Evolutionary conservation across 1,140 invertebrate genomes (phyloP), one percentile per base, ranked within the genome.

Genomic region (Pristionchus pacificus): DNA sequence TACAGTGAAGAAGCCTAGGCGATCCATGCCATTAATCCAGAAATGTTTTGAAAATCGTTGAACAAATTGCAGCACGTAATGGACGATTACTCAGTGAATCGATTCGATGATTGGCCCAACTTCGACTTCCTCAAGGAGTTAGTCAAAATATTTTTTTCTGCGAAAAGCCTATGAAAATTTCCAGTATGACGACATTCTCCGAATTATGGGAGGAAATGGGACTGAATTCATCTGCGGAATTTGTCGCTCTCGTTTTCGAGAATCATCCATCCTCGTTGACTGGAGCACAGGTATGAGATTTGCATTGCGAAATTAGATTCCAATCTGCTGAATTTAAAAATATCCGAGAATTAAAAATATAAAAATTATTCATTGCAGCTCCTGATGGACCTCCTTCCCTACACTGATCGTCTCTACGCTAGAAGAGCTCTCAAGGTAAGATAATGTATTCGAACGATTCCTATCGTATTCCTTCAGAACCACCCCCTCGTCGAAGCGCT

Each of bases 21-120:
- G n/a, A n/a, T n/a, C n/a, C n/a, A n/a, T n/a, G n/a, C n/a, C n/a
- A n/a, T n/a, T n/a, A n/a, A n/a, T n/a, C n/a, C n/a, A n/a, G n/a
- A n/a, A n/a, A n/a, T n/a, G n/a, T n/a, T n/a, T n/a, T n/a, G n/a
- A n/a, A n/a, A 19, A 57, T 57, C 55, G 19, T 19, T 57, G 55
- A 19, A 0, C 55, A 19, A 19, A 27, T 24, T 69, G 65, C 74
- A 81, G 27, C 74, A 70, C 14, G 29, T 82, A 15, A 68, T 83
- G 60, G 64, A 62, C 27, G 80, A 82, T 55, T 83, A 79, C 62
- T 64, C 72, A 6, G 59, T 77, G 14, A 81, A 81, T 24, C 80
- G 77, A 10, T 83, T 76, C 74, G 69, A 70, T 19, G 79, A 84
- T 65, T 83, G 81, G 81, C 81, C 81, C 1, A 77, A 68, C 30